Base-by-base conservation (phyloP, 2,888 invertebrate genomes). In the Aleiodes leptofemur region DNA sequence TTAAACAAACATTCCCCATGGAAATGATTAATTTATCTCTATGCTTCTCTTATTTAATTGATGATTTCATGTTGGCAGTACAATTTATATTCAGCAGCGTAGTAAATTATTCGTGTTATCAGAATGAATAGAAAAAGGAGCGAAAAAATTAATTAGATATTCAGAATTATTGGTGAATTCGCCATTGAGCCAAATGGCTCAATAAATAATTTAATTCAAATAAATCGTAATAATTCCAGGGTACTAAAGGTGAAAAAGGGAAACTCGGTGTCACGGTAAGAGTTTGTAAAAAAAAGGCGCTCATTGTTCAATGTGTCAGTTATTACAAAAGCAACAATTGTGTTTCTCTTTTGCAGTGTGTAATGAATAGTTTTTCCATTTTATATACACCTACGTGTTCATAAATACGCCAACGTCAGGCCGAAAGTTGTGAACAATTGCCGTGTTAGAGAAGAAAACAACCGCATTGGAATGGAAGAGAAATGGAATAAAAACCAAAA, bases 201-300 rank as follows among this genome's bases (percentile, higher is more conserved):
- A n/a, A n/a, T n/a, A n/a, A n/a, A n/a, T 50, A 76, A 76, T 77
- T 73, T 73, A 56, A 78, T 74, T 77, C 74, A 70, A 79, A 73
- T 74, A 48, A 69, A 57, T 79, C 79, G 73, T 81, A 83, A 85
- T 78, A 81, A 87, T 91, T 91, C 84, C 94, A 95, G 94, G 94
- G 93, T 86, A 91, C 91, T 90, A 94, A 93, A 91, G 95, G 95
- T 89, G 93, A 93, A 90, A 94, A 93, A 90, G 95, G 95, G 89
- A 93, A 94, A 88, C 93, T 92, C 88, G 95, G 95, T 88, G 92
- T 92, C 89, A 93, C 93, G 94, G 94, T 94, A 93, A 94, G 94
- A 90, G 50, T 69, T 51, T 50, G 14, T 80, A 72, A 64, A 43
- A 61, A 61, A 61, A 61, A n/a, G 38, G 38, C 11, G 8, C n/a